Percentiles rank a stretch among this genome's conserved stretches.
Evolutionary conservation across 2,888 invertebrate genomes (phyloP).

Genomic region (Oeneis ivallda): DNA sequence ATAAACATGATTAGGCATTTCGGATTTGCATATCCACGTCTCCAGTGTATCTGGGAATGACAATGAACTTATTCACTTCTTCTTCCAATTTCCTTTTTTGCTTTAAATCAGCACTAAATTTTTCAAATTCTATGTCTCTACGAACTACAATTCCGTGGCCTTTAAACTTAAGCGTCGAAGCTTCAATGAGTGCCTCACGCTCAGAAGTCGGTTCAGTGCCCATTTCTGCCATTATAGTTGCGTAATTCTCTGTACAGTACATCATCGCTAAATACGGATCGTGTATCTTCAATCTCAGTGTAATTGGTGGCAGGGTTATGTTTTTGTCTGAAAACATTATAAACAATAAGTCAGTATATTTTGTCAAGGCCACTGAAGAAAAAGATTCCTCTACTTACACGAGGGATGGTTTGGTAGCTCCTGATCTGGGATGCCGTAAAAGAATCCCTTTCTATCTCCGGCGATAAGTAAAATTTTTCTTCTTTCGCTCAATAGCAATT

Average conservation of each 20-base stretch:
- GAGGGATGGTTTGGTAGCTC: constrained; percentile 42
- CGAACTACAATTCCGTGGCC: constrained; percentile 51
- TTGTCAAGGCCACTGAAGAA: no score
- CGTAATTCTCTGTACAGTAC: constrained; percentile 53
- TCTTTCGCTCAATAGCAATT: constrained; percentile 50
- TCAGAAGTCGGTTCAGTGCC: constrained; percentile 50
- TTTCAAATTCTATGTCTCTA: constrained; percentile 43
- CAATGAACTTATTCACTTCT: constrained; percentile 29
- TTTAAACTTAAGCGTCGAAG: constrained; percentile 48
- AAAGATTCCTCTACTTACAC: background rate
- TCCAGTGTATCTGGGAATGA: background rate
- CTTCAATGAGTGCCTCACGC: constrained; percentile 49
- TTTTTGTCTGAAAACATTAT: constrained; percentile 43
- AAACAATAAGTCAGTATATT: no score
- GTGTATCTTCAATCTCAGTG: constrained; percentile 54
- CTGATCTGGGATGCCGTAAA: constrained; percentile 47
- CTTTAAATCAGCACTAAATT: background rate
- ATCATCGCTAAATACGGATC: constrained; percentile 60
- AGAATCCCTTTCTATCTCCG: constrained; percentile 55
- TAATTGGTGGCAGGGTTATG: constrained; percentile 42
- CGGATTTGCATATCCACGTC: background rate
- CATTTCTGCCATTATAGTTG: constrained; percentile 53
- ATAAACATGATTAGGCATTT: background rate
- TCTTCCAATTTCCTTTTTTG: constrained; percentile 20
- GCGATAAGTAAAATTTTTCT: constrained; percentile 55